A percentile compares a stretch with the other conserved stretches of the same genome.
These are phyloP conservation scores for Nothoprocta pentlandii DNA, from an alignment of 2,113 vertebrate species.

Conservation along the genomic window DNA sequence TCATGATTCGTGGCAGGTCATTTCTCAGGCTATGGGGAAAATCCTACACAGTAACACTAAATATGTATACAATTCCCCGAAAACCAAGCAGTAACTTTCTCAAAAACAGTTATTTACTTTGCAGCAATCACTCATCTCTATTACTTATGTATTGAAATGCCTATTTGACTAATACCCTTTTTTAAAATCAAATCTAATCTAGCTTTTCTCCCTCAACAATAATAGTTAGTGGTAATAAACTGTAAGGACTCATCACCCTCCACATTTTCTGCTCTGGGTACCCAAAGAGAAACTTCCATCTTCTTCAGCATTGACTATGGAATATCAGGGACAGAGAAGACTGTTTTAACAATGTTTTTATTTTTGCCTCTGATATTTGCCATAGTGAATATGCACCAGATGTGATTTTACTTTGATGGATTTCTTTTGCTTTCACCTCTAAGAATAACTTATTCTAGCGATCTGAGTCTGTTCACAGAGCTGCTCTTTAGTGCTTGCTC, in stretches of 20 bases:
- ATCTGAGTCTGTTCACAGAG: background rate
- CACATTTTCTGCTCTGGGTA: background rate
- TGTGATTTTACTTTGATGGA: background rate
- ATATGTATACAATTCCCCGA: background rate
- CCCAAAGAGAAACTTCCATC: background rate
- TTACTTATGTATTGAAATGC: background rate
- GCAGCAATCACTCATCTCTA: background rate
- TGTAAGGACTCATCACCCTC: background rate
- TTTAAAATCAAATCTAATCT: background rate
- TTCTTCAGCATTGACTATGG: background rate
- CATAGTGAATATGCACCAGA: background rate
- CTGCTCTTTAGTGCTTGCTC: background rate
- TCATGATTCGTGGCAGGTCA: background rate
- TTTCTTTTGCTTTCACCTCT: background rate
- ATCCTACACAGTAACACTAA: background rate
- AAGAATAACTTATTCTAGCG: background rate
- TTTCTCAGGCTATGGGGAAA: background rate
- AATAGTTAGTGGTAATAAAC: background rate
- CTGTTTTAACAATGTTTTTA: background rate
- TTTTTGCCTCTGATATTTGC: background rate
- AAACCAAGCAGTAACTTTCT: background rate
- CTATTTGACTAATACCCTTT: background rate
- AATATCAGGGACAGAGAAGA: background rate
- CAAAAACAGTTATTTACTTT: background rate
- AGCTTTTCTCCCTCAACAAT: background rate